Percentiles rank a stretch among this genome's conserved stretches.
These are phyloP conservation scores for Drosophila mauritiana DNA, from an alignment of 1,140 invertebrate species.

Conservation along the genomic window DNA sequence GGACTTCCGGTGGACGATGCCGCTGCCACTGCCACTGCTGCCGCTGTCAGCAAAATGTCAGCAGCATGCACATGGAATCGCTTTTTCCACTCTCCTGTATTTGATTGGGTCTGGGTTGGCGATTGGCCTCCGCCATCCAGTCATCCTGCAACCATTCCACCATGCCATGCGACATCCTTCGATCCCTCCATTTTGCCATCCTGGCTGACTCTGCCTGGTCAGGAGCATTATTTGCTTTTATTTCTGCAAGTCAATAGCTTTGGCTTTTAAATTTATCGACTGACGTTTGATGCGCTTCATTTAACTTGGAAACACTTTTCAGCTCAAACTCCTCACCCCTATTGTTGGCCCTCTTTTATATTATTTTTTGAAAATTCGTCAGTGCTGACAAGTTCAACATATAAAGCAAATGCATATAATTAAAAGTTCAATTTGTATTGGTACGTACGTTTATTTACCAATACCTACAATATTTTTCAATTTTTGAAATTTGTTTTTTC, in stretches of 20 bases:
- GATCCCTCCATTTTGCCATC: slow-evolving; percentile 18
- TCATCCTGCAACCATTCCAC: background rate
- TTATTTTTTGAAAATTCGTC: slow-evolving; percentile 52
- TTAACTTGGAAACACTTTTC: slow-evolving; percentile 83
- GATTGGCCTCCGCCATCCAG: slow-evolving; percentile 37
- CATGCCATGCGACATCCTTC: slow-evolving; percentile 8
- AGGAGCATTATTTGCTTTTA: slow-evolving; percentile 77
- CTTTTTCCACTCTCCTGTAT: slow-evolving; percentile 42
- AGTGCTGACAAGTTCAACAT: slow-evolving; percentile 12
- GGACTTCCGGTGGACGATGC: slow-evolving; percentile 61
- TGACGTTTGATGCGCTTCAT: slow-evolving; percentile 82
- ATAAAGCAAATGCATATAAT: too few relatives aligned
- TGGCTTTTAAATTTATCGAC: slow-evolving; percentile 83
- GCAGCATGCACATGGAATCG: slow-evolving; percentile 73
- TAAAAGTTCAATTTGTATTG: too few relatives aligned
- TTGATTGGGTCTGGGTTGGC: slow-evolving; percentile 44
- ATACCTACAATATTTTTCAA: too few relatives aligned
- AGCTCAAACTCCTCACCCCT: slow-evolving; percentile 50
- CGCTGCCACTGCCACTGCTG: slow-evolving; percentile 11
- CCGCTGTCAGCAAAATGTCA: slow-evolving; percentile 81
- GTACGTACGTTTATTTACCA: too few relatives aligned
- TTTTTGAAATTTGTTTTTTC: too few relatives aligned
- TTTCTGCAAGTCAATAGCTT: slow-evolving; percentile 80
- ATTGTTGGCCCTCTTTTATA: background rate
- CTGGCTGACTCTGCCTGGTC: slow-evolving; percentile 37